phyloP scores from a whole-genome alignment of 2,113 vertebrate genomes.

The Tretioscincus oriximinensis region DNA sequence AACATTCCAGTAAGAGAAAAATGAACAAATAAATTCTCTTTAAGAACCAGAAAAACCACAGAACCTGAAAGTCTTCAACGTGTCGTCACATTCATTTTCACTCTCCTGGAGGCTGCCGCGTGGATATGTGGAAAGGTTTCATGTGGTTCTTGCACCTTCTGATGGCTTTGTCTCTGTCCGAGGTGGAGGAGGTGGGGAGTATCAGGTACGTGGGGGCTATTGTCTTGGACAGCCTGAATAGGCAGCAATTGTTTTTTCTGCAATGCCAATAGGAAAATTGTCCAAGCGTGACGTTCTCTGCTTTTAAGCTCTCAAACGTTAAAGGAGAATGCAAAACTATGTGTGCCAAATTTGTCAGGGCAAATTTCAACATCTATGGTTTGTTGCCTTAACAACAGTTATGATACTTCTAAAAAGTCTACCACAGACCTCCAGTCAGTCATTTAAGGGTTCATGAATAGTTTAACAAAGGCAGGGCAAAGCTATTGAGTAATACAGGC shows the following conservation, averaged over 20 bases:
- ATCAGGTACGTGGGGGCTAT: conserved; percentile 76
- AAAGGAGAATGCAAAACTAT: conserved; percentile 40
- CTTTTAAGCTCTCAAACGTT: conserved; percentile 33
- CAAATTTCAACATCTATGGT: conserved; percentile 54
- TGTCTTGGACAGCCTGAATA: conserved; percentile 61
- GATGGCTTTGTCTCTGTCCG: conserved; percentile 76
- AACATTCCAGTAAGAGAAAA: background rate
- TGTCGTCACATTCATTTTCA: conserved; percentile 76
- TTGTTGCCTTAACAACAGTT: conserved; percentile 56
- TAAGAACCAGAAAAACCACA: conserved; percentile 77
- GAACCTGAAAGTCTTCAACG: conserved; percentile 64
- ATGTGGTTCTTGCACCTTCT: conserved; percentile 74
- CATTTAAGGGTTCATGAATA: conserved; percentile 90
- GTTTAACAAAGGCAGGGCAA: conserved; percentile 80
- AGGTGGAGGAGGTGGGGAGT: conserved; percentile 74
- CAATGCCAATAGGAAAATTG: conserved; percentile 41
- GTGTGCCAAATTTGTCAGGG: conserved; percentile 40
- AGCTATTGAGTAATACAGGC: conserved; percentile 88
- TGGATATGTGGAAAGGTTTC: conserved; percentile 76
- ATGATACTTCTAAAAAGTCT: conserved; percentile 40
- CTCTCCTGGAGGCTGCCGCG: conserved; percentile 72
- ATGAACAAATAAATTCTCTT: conserved; percentile 25
- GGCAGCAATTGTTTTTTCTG: conserved; percentile 55
- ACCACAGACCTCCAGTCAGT: conserved; percentile 60
- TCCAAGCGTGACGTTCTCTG: conserved; percentile 36